phyloP scores from a whole-genome alignment of 2,113 vertebrate genomes.

The Lethenteron camtschaticum region DNA sequence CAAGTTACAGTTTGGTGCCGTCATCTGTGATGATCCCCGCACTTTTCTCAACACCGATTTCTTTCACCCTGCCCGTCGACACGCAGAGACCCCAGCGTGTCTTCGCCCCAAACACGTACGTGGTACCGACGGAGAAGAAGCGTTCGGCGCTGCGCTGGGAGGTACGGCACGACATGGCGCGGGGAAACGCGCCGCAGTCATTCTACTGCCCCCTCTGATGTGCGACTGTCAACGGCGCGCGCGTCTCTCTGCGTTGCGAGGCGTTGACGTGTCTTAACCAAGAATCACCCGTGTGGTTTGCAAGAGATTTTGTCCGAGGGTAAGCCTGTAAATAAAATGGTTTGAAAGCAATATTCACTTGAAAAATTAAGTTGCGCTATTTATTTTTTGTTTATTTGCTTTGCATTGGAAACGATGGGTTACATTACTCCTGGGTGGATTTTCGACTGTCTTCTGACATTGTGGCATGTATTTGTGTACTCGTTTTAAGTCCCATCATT shows the following conservation, averaged over 20 bases:
- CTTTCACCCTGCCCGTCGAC: neutral
- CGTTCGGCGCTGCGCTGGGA: conserved; percentile 44
- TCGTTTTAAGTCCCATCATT: too few relatives aligned
- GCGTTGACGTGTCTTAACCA: neutral
- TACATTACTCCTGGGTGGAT: too few relatives aligned
- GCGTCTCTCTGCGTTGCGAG: neutral
- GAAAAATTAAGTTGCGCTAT: too few relatives aligned
- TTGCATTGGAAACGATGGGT: too few relatives aligned
- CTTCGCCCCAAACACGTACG: conserved; percentile 34
- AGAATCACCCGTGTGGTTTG: too few relatives aligned
- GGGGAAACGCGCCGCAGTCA: conserved; percentile 23
- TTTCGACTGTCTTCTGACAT: too few relatives aligned
- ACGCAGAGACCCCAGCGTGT: conserved; percentile 24
- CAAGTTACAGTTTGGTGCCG: too few relatives aligned
- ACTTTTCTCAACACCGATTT: neutral
- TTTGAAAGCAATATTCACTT: too few relatives aligned
- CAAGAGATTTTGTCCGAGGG: too few relatives aligned
- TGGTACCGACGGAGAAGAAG: conserved; percentile 57
- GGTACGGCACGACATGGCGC: conserved; percentile 44
- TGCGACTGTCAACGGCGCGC: neutral
- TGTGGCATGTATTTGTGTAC: too few relatives aligned
- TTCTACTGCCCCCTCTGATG: neutral
- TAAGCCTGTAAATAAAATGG: too few relatives aligned
- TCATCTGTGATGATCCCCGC: neutral
- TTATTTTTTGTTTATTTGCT: too few relatives aligned